Evolutionary conservation across 1,140 invertebrate species (phyloP), one percentile per base, ranked within the genome.

Genomic region (Vanessa atalanta): DNA sequence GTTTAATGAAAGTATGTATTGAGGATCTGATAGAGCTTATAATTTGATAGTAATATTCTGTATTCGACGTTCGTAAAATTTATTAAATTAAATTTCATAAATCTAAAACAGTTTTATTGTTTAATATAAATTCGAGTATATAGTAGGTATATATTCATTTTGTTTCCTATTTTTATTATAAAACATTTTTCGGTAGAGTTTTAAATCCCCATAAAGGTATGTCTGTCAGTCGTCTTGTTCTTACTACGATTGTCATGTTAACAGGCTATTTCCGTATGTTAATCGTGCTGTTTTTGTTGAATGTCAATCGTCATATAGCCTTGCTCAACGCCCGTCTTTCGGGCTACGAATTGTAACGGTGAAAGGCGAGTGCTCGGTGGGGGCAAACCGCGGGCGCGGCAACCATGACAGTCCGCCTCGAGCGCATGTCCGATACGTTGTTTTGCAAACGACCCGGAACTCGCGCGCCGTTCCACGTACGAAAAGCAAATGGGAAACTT

Each of bases 271-370:
- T 88, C 88, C 88, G 85, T 87, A 81, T 83, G 79, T 74, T 71
- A 73, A 79, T 57, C 78, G 70, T 71, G 79, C 79, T 73, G 83
- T 86, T 90, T 89, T 89, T 89, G 85, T 87, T 89, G 84, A 89
- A 91, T 89, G 89, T 89, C 89, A 91, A 83, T 91, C 88, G 86
- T 88, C 88, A 83, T 88, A 86, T 82, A 91, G 89, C 89, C 89
- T 91, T 89, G 89, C 87, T 85, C 85, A 89, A 88, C 83, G 72
- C 75, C 37, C 80, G 83, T 85, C 78, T 88, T 88, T 87, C 79
- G 86, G 83, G 84, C 83, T 86, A 86, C 84, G 84, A 91, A 89
- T 88, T 89, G 87, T 91, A 89, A 89, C 89, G 89, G 89, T 91
- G 89, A 91, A 91, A 91, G 89, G 89, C 83, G 81, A 67, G 72